Base-by-base conservation (phyloP, 2,113 vertebrate species). In the Rhagologus leucostigma region DNA sequence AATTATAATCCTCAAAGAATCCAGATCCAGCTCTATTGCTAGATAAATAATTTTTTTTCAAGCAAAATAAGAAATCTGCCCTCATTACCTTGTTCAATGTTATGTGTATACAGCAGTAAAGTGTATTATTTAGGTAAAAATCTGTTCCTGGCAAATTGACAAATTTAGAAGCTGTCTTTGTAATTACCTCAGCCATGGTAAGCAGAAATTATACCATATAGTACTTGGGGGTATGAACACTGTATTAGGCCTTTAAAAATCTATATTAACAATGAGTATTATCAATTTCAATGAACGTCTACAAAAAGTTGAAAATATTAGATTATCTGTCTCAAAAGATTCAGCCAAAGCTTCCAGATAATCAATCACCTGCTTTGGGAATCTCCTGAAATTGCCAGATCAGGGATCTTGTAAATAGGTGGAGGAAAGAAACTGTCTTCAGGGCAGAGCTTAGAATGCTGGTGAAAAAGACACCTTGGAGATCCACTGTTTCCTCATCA, bases 41-140 rank as follows among this genome's bases (percentile, higher is more conserved):
- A 89, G 18, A 77, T 5, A 83, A 84, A 81, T 55, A 2, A 9
- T 5, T 52, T 95, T 95, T 95, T 95, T 82, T 44, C 56, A 77
- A 84, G 30, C 59, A 95, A 93, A 79, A 93, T 91, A 82, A 85
- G 35, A 91, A 94, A 95, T 90, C 8, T 29, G 33, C 49, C 8
- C 32, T 65, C 64, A 65, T 95, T 87, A 95, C 17, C 16, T 64
- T 73, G 8, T 42, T 92, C 78, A 46, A 10, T 87, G 37, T 75
- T 59, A 87, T 59, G 57, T 94, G 47, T 81, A 27, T 91, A 94
- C 53, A 89, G 14, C 65, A 85, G 49, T 63, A 92, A 94, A 96
- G 16, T 55, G 19, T 77, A 82, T 79, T 3, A 87, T 92, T 95
- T 96, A 89, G 94, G 76, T 78, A 95, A 89, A 96, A 95, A 90